phyloP scores from a whole-genome alignment of 2,113 vertebrate species.

The Microcebus tavaratra region DNA sequence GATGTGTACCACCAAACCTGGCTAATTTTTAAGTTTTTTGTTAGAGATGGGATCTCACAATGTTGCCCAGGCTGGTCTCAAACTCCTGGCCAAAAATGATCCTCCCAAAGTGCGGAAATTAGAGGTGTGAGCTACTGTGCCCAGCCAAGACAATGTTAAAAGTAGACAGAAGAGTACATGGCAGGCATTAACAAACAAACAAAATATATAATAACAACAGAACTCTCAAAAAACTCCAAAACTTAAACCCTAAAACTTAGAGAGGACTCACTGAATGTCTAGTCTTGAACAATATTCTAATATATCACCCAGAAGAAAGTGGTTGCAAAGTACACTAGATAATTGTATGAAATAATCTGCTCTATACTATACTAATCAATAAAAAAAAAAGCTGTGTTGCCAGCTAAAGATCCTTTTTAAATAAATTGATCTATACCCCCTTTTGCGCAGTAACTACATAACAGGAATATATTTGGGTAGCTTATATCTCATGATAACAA shows the following conservation, averaged over 20 bases:
- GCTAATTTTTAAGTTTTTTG: too few species aligned
- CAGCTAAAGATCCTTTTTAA: constrained; percentile 12
- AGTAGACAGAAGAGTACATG: background rate
- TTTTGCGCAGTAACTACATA: background rate
- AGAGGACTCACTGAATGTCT: background rate
- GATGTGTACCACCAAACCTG: too few species aligned
- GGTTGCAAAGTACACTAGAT: background rate
- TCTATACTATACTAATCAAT: background rate
- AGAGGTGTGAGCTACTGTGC: too few species aligned
- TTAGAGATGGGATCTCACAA: too few species aligned
- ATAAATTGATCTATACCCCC: background rate
- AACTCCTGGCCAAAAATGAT: too few species aligned
- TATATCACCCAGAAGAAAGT: background rate
- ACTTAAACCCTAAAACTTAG: background rate
- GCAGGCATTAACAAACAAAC: background rate
- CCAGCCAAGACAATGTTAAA: background rate
- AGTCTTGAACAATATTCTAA: background rate
- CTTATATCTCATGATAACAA: constrained; percentile 39
- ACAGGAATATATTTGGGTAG: background rate
- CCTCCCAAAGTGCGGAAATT: too few species aligned
- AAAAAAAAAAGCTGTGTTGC: background rate
- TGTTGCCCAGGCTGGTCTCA: too few species aligned
- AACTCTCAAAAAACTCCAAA: background rate
- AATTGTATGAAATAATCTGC: background rate
- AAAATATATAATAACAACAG: background rate